Conservation (phyloP, 30 jellyfish, hydroid and myxozoan genomes). For the Cassiopea xamachana region DNA sequence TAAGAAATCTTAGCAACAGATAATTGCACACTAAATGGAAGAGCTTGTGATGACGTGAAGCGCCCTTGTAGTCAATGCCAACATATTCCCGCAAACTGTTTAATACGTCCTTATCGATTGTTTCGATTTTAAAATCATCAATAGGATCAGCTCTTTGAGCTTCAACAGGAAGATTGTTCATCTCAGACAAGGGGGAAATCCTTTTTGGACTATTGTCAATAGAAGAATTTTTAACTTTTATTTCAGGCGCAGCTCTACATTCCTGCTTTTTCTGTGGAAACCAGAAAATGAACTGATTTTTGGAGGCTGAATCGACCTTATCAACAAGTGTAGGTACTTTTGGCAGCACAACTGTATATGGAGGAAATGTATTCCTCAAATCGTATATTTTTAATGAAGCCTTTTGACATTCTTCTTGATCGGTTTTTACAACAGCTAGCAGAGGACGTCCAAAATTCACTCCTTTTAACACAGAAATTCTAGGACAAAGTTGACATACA, state of each 20-base stretch:
- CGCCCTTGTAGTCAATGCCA: constrained; percentile 69
- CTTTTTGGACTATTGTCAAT: not conserved
- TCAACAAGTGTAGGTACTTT: constrained; percentile 17
- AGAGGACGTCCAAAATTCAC: constrained; percentile 29
- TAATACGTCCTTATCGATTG: constrained; percentile 63
- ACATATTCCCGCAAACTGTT: constrained; percentile 60
- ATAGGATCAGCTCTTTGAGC: not conserved
- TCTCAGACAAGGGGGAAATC: not conserved
- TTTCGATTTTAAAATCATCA: constrained; percentile 46
- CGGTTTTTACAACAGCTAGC: constrained; percentile 59
- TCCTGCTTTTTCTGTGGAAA: not conserved
- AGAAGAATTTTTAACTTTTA: not conserved
- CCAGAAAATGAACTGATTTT: constrained; percentile 43
- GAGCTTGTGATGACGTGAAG: constrained; percentile 62
- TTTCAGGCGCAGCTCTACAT: not conserved
- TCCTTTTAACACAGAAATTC: constrained; percentile 49
- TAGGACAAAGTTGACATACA: not conserved
- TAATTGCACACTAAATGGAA: constrained; percentile 69
- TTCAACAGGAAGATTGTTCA: not conserved
- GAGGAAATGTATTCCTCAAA: constrained; percentile 44
- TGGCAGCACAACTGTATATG: constrained; percentile 39
- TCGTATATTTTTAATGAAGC: constrained; percentile 28
- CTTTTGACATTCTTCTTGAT: constrained; percentile 7
- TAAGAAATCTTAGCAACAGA: constrained; percentile 53
- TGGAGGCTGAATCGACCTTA: not conserved